Evolutionary conservation across 2,113 vertebrate species (phyloP).

Genomic region (Prionailurus bengalensis): DNA sequence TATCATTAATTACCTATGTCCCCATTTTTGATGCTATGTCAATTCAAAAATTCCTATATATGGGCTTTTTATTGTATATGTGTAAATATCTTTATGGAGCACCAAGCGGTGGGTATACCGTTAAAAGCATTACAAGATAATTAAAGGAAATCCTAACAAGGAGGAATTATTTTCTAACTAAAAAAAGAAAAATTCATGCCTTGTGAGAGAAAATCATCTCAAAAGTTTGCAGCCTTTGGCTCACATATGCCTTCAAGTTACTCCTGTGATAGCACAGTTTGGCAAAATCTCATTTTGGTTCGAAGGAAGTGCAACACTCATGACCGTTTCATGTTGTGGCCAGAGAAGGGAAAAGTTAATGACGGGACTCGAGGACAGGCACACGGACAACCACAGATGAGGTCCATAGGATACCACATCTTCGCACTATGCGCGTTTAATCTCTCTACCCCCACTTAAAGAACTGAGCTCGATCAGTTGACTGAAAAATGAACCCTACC

Average conservation of each 20-base stretch:
- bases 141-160: background rate
- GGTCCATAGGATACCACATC: background rate
- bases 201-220: slow-evolving; percentile 34
- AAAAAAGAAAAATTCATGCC: background rate
- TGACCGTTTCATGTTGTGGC: background rate
- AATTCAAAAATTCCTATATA: background rate
- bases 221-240: background rate
- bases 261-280: background rate
- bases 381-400: background rate
- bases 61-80: background rate
- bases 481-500: background rate
- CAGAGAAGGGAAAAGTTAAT: background rate
- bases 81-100: background rate
- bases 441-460: background rate
- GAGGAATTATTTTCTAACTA: background rate
- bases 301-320: background rate
- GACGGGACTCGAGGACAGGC: background rate
- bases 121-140: background rate
- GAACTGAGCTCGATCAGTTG: background rate
- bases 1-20: background rate
- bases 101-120: background rate
- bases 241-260: background rate
- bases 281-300: slow-evolving; percentile 20
- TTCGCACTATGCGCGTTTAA: background rate
- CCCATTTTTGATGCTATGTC: background rate